These are phyloP conservation scores for Diceros bicornis DNA, from an alignment of 2,797 vertebrate species.

Conservation along the genomic window DNA sequence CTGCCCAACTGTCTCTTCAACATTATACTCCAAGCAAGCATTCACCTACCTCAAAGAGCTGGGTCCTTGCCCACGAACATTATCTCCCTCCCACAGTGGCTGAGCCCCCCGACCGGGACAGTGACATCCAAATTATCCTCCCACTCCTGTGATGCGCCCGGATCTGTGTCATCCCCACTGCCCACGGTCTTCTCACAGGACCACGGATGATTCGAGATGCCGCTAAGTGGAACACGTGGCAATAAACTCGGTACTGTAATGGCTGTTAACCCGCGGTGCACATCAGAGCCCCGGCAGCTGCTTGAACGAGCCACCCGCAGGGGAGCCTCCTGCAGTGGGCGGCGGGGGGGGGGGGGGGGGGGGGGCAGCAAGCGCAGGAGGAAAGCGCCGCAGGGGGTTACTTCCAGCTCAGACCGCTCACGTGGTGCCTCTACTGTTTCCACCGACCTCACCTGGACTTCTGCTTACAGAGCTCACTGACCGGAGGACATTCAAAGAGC, in stretches of 20 bases:
- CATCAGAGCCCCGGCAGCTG: not conserved
- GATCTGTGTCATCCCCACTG: not conserved
- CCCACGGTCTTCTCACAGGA: not conserved
- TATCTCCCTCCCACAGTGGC: not conserved
- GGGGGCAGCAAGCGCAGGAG: not conserved
- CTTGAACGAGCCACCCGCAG: not conserved
- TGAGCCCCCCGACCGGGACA: not conserved
- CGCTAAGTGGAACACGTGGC: not conserved
- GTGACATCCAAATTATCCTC: fast-evolving
- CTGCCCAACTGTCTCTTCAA: not conserved
- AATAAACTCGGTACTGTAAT: not conserved
- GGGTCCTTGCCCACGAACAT: too few relatives aligned
- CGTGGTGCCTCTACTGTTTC: not conserved
- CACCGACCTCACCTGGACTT: not conserved
- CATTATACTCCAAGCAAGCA: not conserved
- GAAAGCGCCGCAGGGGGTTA: not conserved
- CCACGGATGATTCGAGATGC: not conserved
- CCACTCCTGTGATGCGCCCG: not conserved
- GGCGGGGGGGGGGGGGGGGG: too few relatives aligned
- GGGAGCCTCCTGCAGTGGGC: not conserved
- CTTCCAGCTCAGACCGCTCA: not conserved
- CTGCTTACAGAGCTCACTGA: not conserved
- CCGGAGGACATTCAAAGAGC: not conserved
- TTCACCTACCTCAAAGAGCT: not conserved
- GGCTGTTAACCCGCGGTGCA: not conserved